phyloP scores from a whole-genome alignment of 1,140 invertebrate genomes.

The Zaprionus tsacasi region DNA sequence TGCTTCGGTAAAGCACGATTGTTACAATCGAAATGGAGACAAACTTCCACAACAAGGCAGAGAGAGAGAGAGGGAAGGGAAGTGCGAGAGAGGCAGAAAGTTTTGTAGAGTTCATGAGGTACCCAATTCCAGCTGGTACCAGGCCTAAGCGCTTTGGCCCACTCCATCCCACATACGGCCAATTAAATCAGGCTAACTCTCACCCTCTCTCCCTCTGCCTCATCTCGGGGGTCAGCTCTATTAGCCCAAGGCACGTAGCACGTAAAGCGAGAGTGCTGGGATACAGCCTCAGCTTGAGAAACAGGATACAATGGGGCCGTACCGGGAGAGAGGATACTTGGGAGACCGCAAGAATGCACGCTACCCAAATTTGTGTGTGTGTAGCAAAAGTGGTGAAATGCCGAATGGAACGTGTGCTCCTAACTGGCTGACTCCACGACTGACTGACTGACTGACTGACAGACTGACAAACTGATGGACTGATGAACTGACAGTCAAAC shows the following conservation, averaged over 20 bases:
- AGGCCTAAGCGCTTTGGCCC: constrained; percentile 6
- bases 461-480: constrained; percentile 32
- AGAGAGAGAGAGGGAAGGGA: not conserved
- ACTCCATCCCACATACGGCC: constrained; percentile 35
- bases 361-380: constrained; percentile 31
- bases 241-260: constrained; percentile 69
- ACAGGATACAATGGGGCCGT: constrained; percentile 28
- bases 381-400: constrained; percentile 37
- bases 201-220: constrained; percentile 28
- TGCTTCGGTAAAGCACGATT: constrained; percentile 12
- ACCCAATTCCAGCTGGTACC: not conserved
- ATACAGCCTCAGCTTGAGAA: constrained; percentile 2
- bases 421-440: constrained; percentile 37
- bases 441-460: constrained; percentile 34
- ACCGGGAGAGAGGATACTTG: constrained; percentile 65
- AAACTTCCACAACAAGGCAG: not conserved
- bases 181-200: constrained; percentile 59
- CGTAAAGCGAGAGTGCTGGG: constrained; percentile 15
- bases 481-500: constrained; percentile 20
- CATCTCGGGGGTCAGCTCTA: constrained; percentile 34
- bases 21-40: constrained; percentile 1
- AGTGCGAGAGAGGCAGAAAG: not conserved
- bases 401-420: constrained; percentile 20
- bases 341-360: constrained; percentile 69
- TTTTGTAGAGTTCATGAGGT: not conserved